phyloP scores from a whole-genome alignment of 2,888 invertebrate species.

The Ecliptopera silaceata region DNA sequence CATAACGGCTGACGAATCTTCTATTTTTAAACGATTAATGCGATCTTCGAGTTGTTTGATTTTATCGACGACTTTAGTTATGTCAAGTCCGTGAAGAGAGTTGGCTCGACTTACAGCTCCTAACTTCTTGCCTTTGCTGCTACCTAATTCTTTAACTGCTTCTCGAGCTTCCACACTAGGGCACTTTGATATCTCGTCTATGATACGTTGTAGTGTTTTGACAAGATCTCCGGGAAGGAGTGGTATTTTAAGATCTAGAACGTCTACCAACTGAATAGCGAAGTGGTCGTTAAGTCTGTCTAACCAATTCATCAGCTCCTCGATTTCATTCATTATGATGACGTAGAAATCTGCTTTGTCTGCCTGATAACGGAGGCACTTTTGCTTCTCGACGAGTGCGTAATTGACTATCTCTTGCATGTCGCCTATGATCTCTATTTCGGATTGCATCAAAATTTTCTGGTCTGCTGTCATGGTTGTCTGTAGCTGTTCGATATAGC shows the following conservation, averaged over 20 bases:
- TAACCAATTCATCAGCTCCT: slow-evolving; percentile 55
- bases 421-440: slow-evolving; percentile 41
- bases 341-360: slow-evolving; percentile 45
- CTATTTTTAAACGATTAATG: slow-evolving; percentile 36
- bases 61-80: slow-evolving; percentile 40
- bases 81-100: slow-evolving; percentile 29
- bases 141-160: slow-evolving; percentile 24
- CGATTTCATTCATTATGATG: slow-evolving; percentile 43
- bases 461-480: slow-evolving; percentile 34
- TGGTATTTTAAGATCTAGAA: slow-evolving; percentile 37
- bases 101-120: slow-evolving; percentile 13
- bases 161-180: slow-evolving; percentile 29
- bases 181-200: slow-evolving; percentile 39
- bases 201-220: slow-evolving; percentile 39
- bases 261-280: slow-evolving; percentile 40
- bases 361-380: slow-evolving; percentile 34
- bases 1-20: slow-evolving; percentile 38
- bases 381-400: slow-evolving; percentile 44
- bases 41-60: slow-evolving; percentile 42
- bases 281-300: slow-evolving; percentile 46
- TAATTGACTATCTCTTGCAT: slow-evolving; percentile 40
- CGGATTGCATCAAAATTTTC: slow-evolving; percentile 32
- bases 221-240: slow-evolving; percentile 37
- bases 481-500: slow-evolving; percentile 31
- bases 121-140: slow-evolving; percentile 18